Conservation (phyloP, 2,113 vertebrate species). For the Emydura subglobosa region DNA sequence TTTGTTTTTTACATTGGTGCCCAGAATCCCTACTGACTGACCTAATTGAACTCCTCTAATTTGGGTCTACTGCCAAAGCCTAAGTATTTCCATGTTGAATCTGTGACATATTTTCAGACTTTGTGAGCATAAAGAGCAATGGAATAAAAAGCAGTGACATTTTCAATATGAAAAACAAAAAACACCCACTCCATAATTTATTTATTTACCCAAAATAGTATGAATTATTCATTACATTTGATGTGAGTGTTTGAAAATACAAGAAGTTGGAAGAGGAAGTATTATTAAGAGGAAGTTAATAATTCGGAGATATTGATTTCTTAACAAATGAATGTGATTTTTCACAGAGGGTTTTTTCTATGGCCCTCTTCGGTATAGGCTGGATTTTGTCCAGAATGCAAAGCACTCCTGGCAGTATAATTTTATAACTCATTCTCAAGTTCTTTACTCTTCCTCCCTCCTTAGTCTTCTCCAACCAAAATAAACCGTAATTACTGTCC, state of each 20-base stretch:
- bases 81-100: slow-evolving; percentile 53
- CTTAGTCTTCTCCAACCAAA: neutral
- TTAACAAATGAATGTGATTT: neutral
- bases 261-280: slow-evolving; percentile 59
- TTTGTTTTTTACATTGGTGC: too few relatives aligned
- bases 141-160: slow-evolving; percentile 64
- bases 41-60: slow-evolving; percentile 42
- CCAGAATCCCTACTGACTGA: slow-evolving; percentile 10
- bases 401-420: neutral
- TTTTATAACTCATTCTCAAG: neutral
- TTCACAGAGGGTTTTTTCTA: neutral
- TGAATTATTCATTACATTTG: slow-evolving; percentile 77
- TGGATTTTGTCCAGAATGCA: neutral
- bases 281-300: slow-evolving; percentile 49
- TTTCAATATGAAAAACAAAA: slow-evolving; percentile 59
- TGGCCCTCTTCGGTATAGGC: neutral
- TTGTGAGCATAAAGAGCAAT: slow-evolving; percentile 33
- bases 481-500: neutral
- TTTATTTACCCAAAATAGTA: slow-evolving; percentile 76
- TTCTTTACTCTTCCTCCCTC: neutral
- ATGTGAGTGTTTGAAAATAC: slow-evolving; percentile 70
- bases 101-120: slow-evolving; percentile 30
- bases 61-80: slow-evolving; percentile 25
- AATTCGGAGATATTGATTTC: slow-evolving; percentile 45
- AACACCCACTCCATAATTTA: slow-evolving; percentile 72